Base-by-base conservation (phyloP, 2,797 vertebrate genomes). In the Austrolebias charrua region DNA sequence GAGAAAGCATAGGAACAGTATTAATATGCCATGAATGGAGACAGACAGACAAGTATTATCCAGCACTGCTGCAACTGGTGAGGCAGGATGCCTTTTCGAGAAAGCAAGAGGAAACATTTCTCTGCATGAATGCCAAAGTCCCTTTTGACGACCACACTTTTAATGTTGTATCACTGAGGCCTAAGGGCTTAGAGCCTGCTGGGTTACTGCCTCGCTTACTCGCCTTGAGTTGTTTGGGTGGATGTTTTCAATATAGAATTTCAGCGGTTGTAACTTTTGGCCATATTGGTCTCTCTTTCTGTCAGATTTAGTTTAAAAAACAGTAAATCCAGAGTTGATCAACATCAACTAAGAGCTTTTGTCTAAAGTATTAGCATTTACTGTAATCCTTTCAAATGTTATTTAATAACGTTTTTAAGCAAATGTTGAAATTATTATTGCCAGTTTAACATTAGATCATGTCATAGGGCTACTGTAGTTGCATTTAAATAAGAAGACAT, bases 11-110 rank as follows among this genome's bases (percentile, higher is more conserved):
- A 89, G 86, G 79, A 89, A 88, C 87, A 74, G 88, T 90, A 89
- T 92, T 91, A 93, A 92, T 92, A 91, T 88, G 83, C 82, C 75
- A 75, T 90, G 88, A 91, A 91, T 91, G 82, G 79, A 89, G 74
- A 88, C 81, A 78, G 86, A 91, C 88, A 91, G 86, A 88, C 84
- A 55, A 68, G 80, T 79, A 83, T 92, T 91, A 89, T 92, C 85
- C 80, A 60, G 71, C 45, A 4, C 63, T 74, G 76, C 75, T 66
- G 75, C 56, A 24, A 44, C 76, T 55, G 63, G 69, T 63, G 76
- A 46, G 67, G 79, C 77, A 81, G 85, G 76, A 84, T 73, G 76
- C 75, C 74, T 78, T 57, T 60, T 59, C 10, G 69, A 79, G 80
- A 80, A 77, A 84, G 80, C 79, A 57, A 80, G 74, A 75, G 67